Conservation (phyloP, 2,888 invertebrate genomes). For the Tineola bisselliella region DNA sequence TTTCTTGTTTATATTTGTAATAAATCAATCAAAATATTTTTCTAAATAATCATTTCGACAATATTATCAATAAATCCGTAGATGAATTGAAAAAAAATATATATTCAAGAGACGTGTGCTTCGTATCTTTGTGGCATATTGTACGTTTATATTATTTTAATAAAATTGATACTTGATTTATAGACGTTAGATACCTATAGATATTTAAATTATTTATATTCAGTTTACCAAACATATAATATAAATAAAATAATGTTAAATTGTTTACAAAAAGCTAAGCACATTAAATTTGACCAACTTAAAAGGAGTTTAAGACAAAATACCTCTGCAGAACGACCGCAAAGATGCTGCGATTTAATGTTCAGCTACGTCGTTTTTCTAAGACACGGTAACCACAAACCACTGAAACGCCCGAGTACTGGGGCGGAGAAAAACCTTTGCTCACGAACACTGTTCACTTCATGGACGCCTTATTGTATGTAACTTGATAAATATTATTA, state of each 20-base stretch:
- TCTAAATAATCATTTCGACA: too few species aligned
- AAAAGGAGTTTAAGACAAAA: constrained; percentile 8
- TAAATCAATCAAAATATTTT: too few species aligned
- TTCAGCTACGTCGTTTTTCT: constrained; percentile 11
- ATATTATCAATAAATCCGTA: too few species aligned
- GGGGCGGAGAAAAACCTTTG: constrained; percentile 11
- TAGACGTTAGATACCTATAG: too few species aligned
- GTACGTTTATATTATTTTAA: too few species aligned
- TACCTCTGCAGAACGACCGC: constrained; percentile 11
- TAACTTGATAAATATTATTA: not conserved
- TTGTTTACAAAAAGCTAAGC: not conserved
- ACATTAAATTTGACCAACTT: constrained; percentile 7
- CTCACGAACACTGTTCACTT: not conserved
- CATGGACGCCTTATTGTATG: not conserved
- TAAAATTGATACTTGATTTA: too few species aligned
- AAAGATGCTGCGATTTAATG: constrained; percentile 12
- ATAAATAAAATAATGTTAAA: not conserved
- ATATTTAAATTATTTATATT: too few species aligned
- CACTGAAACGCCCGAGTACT: constrained; percentile 4
- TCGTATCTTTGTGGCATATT: too few species aligned
- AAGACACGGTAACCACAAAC: constrained; percentile 5
- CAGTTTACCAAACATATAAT: not conserved
- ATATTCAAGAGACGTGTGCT: too few species aligned
- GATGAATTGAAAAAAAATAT: too few species aligned
- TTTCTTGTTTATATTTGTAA: too few species aligned